Conservation (phyloP, 2,113 vertebrate species). For the Balaenoptera acutorostrata region DNA sequence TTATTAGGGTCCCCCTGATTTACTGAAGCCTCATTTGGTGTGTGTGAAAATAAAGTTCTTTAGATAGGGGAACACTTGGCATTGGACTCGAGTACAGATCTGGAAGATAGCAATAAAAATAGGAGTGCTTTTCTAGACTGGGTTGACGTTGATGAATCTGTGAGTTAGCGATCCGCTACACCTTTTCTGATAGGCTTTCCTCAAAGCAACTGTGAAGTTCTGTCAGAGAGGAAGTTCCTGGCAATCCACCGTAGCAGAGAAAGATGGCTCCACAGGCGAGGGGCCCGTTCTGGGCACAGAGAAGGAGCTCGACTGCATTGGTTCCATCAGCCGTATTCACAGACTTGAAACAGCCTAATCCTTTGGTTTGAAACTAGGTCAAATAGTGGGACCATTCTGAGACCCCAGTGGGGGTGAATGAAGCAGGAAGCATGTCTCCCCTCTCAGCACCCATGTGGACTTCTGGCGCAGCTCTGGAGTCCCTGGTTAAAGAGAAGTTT, state of each 20-base stretch:
- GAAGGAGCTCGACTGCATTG: neutral
- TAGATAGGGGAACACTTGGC: neutral
- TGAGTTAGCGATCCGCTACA: neutral
- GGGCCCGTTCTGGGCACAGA: neutral
- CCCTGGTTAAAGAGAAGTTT: neutral
- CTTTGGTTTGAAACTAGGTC: slow-evolving; percentile 49
- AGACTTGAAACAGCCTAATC: neutral
- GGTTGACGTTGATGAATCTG: neutral
- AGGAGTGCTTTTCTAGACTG: neutral
- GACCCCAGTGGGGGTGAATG: neutral
- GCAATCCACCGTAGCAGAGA: neutral
- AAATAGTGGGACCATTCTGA: neutral
- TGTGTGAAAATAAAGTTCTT: neutral
- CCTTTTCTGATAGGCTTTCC: neutral
- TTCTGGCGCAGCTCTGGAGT: neutral
- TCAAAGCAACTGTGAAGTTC: neutral
- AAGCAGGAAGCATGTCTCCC: neutral
- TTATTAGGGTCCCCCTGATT: neutral
- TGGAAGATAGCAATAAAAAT: neutral
- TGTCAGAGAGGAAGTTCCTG: neutral
- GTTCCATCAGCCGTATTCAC: neutral
- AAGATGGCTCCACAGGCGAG: neutral
- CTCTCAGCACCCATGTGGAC: neutral
- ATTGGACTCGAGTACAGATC: neutral
- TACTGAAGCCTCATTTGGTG: neutral